Conservation (phyloP, 64 coral and sea anemone genomes). For the Anthopleura sola region DNA sequence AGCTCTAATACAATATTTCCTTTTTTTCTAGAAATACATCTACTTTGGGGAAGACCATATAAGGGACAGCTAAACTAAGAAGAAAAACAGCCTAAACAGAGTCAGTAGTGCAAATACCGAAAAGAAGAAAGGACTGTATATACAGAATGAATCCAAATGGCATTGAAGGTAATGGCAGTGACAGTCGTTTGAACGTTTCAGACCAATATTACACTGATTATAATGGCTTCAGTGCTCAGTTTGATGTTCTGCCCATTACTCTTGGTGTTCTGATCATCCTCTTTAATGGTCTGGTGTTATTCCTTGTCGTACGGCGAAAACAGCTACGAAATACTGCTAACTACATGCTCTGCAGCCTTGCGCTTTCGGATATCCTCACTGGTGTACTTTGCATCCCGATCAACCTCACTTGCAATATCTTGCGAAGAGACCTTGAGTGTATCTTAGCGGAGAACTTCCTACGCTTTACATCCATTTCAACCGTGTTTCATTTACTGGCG, state of each 20-base stretch:
- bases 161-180: background rate
- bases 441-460: conserved; percentile 20
- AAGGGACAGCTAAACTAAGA: background rate
- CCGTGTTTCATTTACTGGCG: conserved; percentile 51
- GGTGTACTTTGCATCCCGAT: conserved; percentile 57
- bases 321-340: conserved; percentile 50
- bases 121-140: background rate
- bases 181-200: background rate
- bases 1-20: conserved; percentile 14
- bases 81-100: background rate
- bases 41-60: background rate
- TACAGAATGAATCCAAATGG: background rate
- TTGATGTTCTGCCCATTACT: conserved; percentile 36
- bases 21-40: background rate
- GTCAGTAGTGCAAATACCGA: background rate
- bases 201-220: background rate
- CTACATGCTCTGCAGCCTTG: conserved; percentile 60
- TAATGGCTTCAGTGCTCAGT: background rate
- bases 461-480: conserved; percentile 59
- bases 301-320: conserved; percentile 28
- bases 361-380: conserved; percentile 62
- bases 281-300: conserved; percentile 40
- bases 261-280: conserved; percentile 47
- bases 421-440: conserved; percentile 4
- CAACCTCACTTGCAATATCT: conserved; percentile 29